Conservation (phyloP, 2,797 vertebrate species). For the Tokudaia tokunoshimensis region DNA sequence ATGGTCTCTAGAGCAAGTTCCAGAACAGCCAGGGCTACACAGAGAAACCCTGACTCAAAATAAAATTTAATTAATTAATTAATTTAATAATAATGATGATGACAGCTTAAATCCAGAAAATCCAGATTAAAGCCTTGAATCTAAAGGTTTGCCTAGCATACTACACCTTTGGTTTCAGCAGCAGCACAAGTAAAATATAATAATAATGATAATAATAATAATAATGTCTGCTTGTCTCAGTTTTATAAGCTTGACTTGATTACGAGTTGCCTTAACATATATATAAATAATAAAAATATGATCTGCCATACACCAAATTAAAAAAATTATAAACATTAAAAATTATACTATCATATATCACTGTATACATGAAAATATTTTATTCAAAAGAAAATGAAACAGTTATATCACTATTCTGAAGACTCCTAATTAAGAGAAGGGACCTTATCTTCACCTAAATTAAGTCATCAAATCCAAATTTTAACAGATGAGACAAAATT, state of each 20-base stretch:
- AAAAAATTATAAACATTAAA: constrained; percentile 15
- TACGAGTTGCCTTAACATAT: not conserved
- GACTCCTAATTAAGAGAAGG: constrained; percentile 56
- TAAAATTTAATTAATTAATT: not conserved
- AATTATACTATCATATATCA: not conserved
- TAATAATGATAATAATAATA: too few relatives aligned
- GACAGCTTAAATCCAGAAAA: constrained; percentile 47
- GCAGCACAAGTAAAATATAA: not conserved
- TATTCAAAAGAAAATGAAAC: constrained; percentile 57
- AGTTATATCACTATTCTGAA: constrained; percentile 45
- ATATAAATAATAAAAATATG: constrained; percentile 7
- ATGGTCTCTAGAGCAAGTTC: not conserved
- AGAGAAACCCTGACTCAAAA: not conserved
- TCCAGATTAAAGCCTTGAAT: constrained; percentile 43
- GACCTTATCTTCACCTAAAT: constrained; percentile 12
- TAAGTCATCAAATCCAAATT: constrained; percentile 51
- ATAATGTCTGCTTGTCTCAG: constrained; percentile 21
- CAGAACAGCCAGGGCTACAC: not conserved
- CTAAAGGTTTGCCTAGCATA: not conserved
- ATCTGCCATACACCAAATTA: not conserved
- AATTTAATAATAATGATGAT: not conserved
- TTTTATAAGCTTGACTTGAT: constrained; percentile 58
- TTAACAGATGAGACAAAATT: constrained; percentile 49
- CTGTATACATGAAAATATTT: constrained; percentile 35
- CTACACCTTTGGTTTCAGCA: not conserved